Base-by-base conservation (phyloP, 92 coral and sea anemone genomes). In the Parazoanthus atlanticus region DNA sequence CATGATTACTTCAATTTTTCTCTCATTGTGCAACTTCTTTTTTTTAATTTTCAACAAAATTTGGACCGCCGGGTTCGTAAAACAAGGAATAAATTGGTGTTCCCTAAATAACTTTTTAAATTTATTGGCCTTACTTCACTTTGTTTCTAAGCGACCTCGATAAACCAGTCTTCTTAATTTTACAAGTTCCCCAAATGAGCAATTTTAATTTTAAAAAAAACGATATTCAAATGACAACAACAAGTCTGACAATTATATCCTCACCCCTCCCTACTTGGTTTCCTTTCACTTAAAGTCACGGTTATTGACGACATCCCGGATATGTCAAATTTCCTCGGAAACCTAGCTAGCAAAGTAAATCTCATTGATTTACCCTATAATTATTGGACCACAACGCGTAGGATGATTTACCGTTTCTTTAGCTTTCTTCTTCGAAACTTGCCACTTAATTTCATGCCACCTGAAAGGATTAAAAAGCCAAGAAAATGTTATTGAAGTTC, bases 281-380 rank as follows among this genome's bases (percentile, higher is more conserved):
- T 12, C 40, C 54, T 80, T 71, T 56, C 30, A 80, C 71, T 47
- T 25, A 56, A 80, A 26, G 82, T 77, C 81, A 77, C 81, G 81
- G 67, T 49, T 77, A 40, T 46, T 78, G 82, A 43, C 17, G 75
- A 70, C 33, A 70, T n/a, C 75, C 75, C 75, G 38, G 75, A 70
- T 70, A 72, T 72, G 76, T 72, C 76, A 72, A 15, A 70, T 72
- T 31, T 28, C 38, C 17, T 72, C 36, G 33, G 75, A 13, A 29
- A 5, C 25, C 6, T 5, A 25, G 26, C 17, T 11, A 74, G 78
- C 46, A 19, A 31, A 74, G 19, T 33, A 40, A 66, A 23, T 67
- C 34, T 40, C 76, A 66, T 26, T 28, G 65, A 25, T 33, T 31
- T 6, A 3, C 16, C 6, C 49, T 52, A 11, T 31, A 74, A 17